Base-by-base conservation (phyloP, 2,113 vertebrate genomes). In the Catharus minimus region DNA sequence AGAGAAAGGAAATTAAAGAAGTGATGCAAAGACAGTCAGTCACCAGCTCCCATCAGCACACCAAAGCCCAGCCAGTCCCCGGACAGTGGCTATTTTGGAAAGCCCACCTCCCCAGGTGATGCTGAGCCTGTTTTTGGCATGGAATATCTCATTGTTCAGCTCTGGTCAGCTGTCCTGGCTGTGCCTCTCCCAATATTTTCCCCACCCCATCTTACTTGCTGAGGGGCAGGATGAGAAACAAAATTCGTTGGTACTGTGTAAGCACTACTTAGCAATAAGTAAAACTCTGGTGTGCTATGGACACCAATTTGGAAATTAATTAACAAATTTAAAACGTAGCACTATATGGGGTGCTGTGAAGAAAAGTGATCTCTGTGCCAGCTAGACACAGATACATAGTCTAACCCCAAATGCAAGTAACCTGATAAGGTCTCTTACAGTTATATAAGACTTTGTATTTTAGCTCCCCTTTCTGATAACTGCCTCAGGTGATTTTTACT, bases 81-180 rank as follows among this genome's bases (percentile, higher is more conserved):
- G 27, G 21, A 24, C 32, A 44, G 7, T 1, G 4, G 30, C 41
- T 69, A 1, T 33, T 61, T 77, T 24, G 28, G 43, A 53, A 80
- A 36, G 7, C 3, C 14, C 0, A 1, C 2, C 10, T 77, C 22
- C 18, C 16, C 6, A 0, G 3, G 11, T 71, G 30, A 8, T 44
- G 14, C 39, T 85, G 22, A 74, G 19, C 7, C 2, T 80, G n/a
- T 73, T 17, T 33, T 20, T 66, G 21, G 11, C 38, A 10, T 33
- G 28, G 30, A 67, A 22, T 50, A 39, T 75, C 10, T 32, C 7
- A 10, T 66, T 27, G 21, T 58, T 62, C 30, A 28, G 2, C 52
- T 55, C 0, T 3, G 19, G 5, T 66, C 38, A 71, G 18, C 32
- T 89, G 19, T 69, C 22, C 22, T 49, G 56, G 10, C 28, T 71